phyloP scores from a whole-genome alignment of 1,140 invertebrate species.

The Lethocerus indicus region DNA sequence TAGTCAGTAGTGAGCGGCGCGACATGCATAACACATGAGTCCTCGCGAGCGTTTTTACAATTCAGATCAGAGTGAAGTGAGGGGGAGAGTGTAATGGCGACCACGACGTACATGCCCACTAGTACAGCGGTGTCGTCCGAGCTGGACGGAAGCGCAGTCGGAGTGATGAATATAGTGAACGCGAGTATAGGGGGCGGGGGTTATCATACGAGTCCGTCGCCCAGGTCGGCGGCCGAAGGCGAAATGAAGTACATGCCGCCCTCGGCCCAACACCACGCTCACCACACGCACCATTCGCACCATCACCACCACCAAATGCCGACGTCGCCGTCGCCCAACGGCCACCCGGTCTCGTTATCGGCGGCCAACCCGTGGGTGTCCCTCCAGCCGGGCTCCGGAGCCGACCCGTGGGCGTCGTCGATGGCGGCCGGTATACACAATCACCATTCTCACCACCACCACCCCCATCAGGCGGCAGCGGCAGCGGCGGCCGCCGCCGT shows the following conservation, averaged over 20 bases:
- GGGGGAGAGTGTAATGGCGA: slow-evolving; percentile 38
- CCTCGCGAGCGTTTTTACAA: slow-evolving; percentile 19
- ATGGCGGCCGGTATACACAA: slow-evolving; percentile 44
- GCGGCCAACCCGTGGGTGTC: slow-evolving; percentile 68
- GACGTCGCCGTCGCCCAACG: slow-evolving; percentile 32
- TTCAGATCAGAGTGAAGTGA: slow-evolving; percentile 18
- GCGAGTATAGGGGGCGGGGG: slow-evolving; percentile 35
- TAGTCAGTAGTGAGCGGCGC: slow-evolving; percentile 29
- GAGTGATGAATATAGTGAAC: slow-evolving; percentile 38
- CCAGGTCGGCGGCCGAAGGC: slow-evolving; percentile 56
- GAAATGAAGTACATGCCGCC: slow-evolving; percentile 90
- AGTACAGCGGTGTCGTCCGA: slow-evolving; percentile 50
- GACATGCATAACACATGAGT: slow-evolving; percentile 41
- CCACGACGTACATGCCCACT: slow-evolving; percentile 69
- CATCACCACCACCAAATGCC: slow-evolving; percentile 53
- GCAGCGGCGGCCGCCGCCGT: no score
- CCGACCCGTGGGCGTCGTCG: slow-evolving; percentile 61
- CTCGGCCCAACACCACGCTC: slow-evolving; percentile 57
- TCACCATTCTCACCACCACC: slow-evolving; percentile 42
- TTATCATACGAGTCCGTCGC: slow-evolving; percentile 50
- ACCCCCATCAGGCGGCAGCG: slow-evolving; percentile 38
- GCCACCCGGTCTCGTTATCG: slow-evolving; percentile 38
- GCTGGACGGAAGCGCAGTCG: slow-evolving; percentile 55
- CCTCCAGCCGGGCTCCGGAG: slow-evolving; percentile 41
- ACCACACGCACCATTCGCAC: slow-evolving; percentile 52